Base-by-base conservation (phyloP, 2,888 invertebrate species). In the Drosophila mimetica region DNA sequence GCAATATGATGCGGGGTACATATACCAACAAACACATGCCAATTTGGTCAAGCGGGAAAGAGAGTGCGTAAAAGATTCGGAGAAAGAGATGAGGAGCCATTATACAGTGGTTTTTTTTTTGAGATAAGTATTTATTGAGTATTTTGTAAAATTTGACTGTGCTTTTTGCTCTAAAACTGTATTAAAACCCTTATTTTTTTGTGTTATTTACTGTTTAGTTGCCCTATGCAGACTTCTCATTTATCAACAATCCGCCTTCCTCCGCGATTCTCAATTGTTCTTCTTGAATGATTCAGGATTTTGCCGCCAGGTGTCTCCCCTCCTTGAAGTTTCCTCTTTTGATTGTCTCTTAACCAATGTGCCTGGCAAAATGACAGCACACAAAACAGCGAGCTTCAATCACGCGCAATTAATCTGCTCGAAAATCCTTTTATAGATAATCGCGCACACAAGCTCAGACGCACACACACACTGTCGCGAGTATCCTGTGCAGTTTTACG, bases 401-500 rank as follows among this genome's bases (percentile, higher is more conserved):
- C 82, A 82, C 87, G 79, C 87, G 76, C 89, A 87, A 86, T 86
- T 88, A 88, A 86, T 89, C 85, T 86, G 89, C 88, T 86, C 85
- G 61, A 63, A 85, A 86, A 86, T 86, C 87, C 86, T 88, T 88
- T 88, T 86, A 88, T 87, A 88, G 87, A 87, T 87, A 88, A 86
- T 85, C 87, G 73, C 74, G 81, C 83, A 86, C 83, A 76, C 76
- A 76, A 76, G 71, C 60, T 50, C 32, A 70, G 60, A 64, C 36
- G 61, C 25, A 36, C 30, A 51, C 47, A 60, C 34, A 57, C 18
- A 34, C 66, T 42, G 60, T 37, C 58, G 53, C 50, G 71, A 67
- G 70, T 85, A 85, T 82, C 82, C 82, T 88, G 81, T 79, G 85
- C 79, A 79, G 77, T 86, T 86, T 86, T 86, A 86, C 87, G 85